Evolutionary conservation across 2,888 invertebrate genomes (phyloP), one percentile per base, ranked within the genome.

Genomic region (Leptinotarsa haldemani): DNA sequence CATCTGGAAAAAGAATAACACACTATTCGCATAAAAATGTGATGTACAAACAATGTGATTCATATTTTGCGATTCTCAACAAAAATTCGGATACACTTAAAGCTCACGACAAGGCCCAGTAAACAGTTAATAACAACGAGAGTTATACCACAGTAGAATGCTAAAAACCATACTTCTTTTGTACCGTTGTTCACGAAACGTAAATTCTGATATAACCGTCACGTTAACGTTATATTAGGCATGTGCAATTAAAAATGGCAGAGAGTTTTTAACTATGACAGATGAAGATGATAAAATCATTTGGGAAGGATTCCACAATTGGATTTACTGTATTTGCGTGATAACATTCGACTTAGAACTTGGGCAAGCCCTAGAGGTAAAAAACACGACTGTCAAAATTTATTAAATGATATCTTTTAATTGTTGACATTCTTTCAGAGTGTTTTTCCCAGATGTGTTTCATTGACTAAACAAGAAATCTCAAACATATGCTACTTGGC

Each of bases 341-440:
- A 98, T 99, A 67, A 99, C 98, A 13, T 99, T 99, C 89, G 99
- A 99, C 90, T 90, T 99, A 83, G 99, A 99, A 89, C 90, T 99
- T 73, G 99, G 99, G 18, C 99, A 99, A 89, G 97, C 97, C n/a
- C 93, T 98, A 88, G 98, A 99, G 91, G 94, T 94, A 86, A 84
- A 70, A 53, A 75, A 66, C 48, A 65, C 22, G 48, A 40, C 52
- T 58, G 40, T 48, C 30, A 66, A 63, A 71, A 30, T 30, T 46
- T 52, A 68, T 71, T 22, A 53, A 69, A 63, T 52, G 65, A 30
- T 70, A 70, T n/a, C 64, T 68, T 65, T 74, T 74, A 56, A 48
- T 40, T 58, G 56, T 56, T 67, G 48, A 12, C 69, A 71, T 75
- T 77, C 77, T 87, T 88, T 68, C 86, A 94, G 93, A 92, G 93